phyloP scores from a whole-genome alignment of 64 coral and sea anemone species.

The Montipora sp. region DNA sequence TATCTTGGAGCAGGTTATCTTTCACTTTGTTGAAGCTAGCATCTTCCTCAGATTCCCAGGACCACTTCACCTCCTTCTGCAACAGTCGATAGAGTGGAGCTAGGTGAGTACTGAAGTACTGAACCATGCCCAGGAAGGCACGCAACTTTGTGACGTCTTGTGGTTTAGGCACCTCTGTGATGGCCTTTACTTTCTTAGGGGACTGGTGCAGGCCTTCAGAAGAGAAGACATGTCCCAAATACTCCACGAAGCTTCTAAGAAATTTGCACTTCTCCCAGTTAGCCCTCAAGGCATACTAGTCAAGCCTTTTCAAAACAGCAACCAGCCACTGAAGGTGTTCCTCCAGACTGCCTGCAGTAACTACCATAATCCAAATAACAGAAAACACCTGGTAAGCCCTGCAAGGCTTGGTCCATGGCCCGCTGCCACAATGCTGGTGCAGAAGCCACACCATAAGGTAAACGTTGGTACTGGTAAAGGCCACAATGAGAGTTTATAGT shows the following conservation, averaged over 20 bases:
- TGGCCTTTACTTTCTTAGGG: conserved; percentile 30
- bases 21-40: conserved; percentile 19
- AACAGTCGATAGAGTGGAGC: neutral
- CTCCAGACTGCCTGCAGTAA: neutral
- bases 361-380: conserved; percentile 38
- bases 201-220: conserved; percentile 20
- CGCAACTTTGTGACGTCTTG: conserved; percentile 9
- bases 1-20: conserved; percentile 1
- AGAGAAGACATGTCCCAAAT: conserved; percentile 38
- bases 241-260: conserved; percentile 19
- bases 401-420: conserved; percentile 49
- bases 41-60: neutral
- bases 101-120: neutral
- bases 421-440: conserved; percentile 25
- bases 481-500: conserved; percentile 15
- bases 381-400: neutral
- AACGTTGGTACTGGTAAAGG: conserved; percentile 6
- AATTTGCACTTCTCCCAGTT: conserved; percentile 48
- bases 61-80: conserved; percentile 15
- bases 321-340: neutral
- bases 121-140: conserved; percentile 41
- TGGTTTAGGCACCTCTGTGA: neutral
- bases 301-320: neutral
- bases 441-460: conserved; percentile 41
- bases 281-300: conserved; percentile 27